Base-by-base conservation (phyloP, 2,888 invertebrate genomes). In the Mythimna impura region DNA sequence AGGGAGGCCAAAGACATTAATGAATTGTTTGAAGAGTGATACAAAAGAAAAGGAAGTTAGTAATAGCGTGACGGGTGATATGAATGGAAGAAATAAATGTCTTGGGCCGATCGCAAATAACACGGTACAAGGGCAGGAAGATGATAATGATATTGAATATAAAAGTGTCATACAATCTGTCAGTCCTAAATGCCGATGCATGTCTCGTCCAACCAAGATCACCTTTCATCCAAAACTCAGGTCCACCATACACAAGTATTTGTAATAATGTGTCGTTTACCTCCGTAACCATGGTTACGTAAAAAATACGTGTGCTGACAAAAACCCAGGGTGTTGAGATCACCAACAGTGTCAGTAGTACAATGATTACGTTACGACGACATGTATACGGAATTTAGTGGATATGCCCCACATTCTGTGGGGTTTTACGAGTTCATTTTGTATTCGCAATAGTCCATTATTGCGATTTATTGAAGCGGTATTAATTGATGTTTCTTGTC, bases 341-440 rank as follows among this genome's bases (percentile, higher is more conserved):
- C 81, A 81, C 66, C 83, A 36, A 79, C 61, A 81, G 58, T 76
- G 81, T 76, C 50, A 60, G 57, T 66, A 78, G 83, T 78, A 47
- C 58, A 80, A 55, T 54, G 34, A 34, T 79, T 79, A 79, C 79
- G 73, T 83, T n/a, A 77, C 25, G 40, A 55, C 63, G 63, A n/a
- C 66, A 76, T 80, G 80, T 63, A 81, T 14, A 30, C 30, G 43
- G 80, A 83, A 80, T 83, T 80, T 80, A 62, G 57, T 67, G 34
- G 9, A 75, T 70, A 30, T 63, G 80, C 61, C 50, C 81, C 69
- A 80, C 65, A 83, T 80, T 80, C 10, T 60, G 25, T 43, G 52
- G 78, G 77, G 78, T 63, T 81, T 76, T 76, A 75, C 80, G 67
- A 36, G 14, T 52, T 30, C 3, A 1, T 50, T 78, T 78, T 61